Evolutionary conservation across 35 echinoderm and acorn worm genomes (phyloP).

Genomic region (Lytechinus variegatus): DNA sequence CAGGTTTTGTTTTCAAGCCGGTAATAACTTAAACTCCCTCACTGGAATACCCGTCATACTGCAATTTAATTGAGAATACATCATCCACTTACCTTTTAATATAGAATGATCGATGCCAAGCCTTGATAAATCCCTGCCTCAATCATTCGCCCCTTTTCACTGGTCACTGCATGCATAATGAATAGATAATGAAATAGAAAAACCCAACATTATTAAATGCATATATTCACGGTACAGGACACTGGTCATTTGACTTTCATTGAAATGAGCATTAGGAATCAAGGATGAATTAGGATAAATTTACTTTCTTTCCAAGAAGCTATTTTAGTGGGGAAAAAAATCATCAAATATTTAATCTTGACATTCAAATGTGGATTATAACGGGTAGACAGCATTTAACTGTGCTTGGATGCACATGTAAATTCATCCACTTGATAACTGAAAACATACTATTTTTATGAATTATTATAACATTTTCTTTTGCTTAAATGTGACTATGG

Average conservation of each 20-base stretch:
- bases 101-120: neutral
- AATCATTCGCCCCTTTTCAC: neutral
- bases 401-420: no score
- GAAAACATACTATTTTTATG: no score
- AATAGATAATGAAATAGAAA: neutral
- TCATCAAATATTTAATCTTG: no score
- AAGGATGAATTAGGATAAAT: neutral
- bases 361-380: no score
- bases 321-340: no score
- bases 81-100: neutral
- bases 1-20: neutral
- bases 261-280: neutral
- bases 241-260: neutral
- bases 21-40: neutral
- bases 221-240: neutral
- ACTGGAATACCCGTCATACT: neutral
- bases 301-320: no score
- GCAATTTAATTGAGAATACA: neutral
- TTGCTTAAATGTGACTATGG: no score
- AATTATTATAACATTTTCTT: no score
- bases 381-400: no score
- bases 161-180: neutral
- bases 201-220: neutral
- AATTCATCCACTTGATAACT: no score
- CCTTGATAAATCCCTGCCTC: neutral